Conservation (phyloP, 2,113 vertebrate genomes). For the Alligator mississippiensis region DNA sequence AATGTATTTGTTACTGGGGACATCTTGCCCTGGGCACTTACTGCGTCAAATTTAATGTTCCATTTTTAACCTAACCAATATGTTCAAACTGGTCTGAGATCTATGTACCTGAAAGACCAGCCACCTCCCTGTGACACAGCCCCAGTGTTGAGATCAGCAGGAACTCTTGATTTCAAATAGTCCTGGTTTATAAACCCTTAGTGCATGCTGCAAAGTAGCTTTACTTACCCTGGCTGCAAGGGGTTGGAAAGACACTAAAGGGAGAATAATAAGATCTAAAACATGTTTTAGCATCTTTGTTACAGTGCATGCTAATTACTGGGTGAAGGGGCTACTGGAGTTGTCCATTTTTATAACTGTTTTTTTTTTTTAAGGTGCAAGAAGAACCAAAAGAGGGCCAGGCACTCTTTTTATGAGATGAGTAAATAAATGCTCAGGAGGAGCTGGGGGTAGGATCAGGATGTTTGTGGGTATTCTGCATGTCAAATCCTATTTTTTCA, state of each 20-base stretch:
- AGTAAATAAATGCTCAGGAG: conserved; percentile 23
- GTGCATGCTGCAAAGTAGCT: neutral
- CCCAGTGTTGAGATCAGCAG: neutral
- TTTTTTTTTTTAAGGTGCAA: conserved; percentile 18
- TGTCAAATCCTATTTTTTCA: conserved; percentile 26
- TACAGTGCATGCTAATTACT: neutral
- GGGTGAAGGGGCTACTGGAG: neutral
- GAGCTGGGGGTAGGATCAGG: conserved; percentile 10
- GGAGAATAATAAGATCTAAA: neutral
- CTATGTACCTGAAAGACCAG: neutral
- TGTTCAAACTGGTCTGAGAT: neutral
- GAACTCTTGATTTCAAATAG: neutral
- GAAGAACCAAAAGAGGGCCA: neutral
- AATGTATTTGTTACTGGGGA: fast-evolving
- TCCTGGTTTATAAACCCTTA: neutral
- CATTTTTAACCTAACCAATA: neutral
- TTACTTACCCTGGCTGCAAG: neutral
- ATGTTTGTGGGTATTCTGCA: conserved; percentile 9
- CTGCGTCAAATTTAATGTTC: neutral
- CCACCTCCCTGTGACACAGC: fast-evolving
- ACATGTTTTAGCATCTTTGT: neutral
- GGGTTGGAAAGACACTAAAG: neutral
- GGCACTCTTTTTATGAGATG: conserved; percentile 37
- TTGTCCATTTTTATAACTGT: conserved; percentile 37
- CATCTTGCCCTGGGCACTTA: neutral